A percentile compares a stretch with the other conserved stretches of the same genome.
These are phyloP conservation scores for Phorcus lineatus DNA, from an alignment of 2,888 invertebrate species.

Conservation along the genomic window DNA sequence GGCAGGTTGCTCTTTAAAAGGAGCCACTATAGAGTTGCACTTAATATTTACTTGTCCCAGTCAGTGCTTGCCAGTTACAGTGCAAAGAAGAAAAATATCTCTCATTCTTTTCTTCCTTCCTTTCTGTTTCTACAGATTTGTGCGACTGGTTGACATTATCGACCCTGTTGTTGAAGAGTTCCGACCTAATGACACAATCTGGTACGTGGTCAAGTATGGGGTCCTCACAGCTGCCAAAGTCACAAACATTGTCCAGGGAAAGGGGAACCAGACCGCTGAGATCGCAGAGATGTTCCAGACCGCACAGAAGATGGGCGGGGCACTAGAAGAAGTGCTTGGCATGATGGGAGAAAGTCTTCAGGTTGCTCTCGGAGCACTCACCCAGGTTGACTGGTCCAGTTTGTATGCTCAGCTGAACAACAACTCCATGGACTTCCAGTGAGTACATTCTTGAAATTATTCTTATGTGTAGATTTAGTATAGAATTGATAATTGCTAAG, in stretches of 20 bases:
- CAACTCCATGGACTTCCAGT: neutral
- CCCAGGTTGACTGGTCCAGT: neutral
- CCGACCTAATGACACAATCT: slow-evolving; percentile 30
- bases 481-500: too few species aligned
- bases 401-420: neutral
- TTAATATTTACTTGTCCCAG: too few species aligned
- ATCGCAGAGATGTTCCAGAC: neutral
- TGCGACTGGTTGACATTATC: slow-evolving; percentile 37
- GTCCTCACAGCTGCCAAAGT: neutral
- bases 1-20: too few species aligned
- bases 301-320: neutral
- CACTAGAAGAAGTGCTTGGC: neutral
- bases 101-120: too few species aligned
- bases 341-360: neutral
- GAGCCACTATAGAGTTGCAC: too few species aligned
- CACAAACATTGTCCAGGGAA: slow-evolving; percentile 9
- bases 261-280: neutral
- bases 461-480: neutral
- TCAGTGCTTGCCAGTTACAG: too few species aligned
- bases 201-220: slow-evolving; percentile 28
- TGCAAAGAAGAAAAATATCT: too few species aligned
- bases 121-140: slow-evolving; percentile 19
- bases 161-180: slow-evolving; percentile 29
- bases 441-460: neutral
- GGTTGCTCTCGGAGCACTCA: neutral